A percentile compares a stretch with the other conserved stretches of the same genome.
Conservation (phyloP, 2,888 invertebrate genomes). For the Noctua janthe region DNA sequence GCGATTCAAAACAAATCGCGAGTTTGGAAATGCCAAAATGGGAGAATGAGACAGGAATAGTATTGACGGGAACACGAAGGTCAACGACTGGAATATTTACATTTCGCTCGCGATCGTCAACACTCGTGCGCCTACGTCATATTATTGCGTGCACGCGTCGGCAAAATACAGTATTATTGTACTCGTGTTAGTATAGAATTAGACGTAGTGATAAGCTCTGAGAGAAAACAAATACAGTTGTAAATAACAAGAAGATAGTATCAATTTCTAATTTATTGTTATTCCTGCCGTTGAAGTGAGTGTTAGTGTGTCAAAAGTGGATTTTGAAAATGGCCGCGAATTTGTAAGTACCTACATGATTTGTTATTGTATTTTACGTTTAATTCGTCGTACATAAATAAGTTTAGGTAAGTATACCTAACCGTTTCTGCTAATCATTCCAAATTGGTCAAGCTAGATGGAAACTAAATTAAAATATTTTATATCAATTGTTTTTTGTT, state of each 20-base stretch:
- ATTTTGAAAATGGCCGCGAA: slow-evolving; percentile 37
- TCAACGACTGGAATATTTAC: slow-evolving; percentile 41
- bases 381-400: neutral
- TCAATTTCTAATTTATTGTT: neutral
- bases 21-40: neutral
- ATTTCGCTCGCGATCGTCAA: slow-evolving; percentile 28
- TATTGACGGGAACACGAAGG: slow-evolving; percentile 1
- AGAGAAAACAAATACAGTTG: slow-evolving; percentile 19
- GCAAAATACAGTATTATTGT: neutral
- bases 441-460: neutral
- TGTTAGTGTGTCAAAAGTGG: slow-evolving; percentile 20
- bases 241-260: neutral
- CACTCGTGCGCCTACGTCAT: slow-evolving; percentile 35
- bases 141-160: slow-evolving; percentile 11
- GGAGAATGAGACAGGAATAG: slow-evolving; percentile 35
- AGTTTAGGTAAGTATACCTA: neutral
- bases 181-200: slow-evolving; percentile 12
- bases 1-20: slow-evolving; percentile 7
- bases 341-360: slow-evolving; percentile 33
- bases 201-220: slow-evolving; percentile 35
- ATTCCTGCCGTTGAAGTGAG: slow-evolving; percentile 13
- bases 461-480: neutral
- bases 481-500: neutral
- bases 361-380: neutral
- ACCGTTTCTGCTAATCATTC: neutral